Conservation (phyloP, 2,888 invertebrate genomes). For the Dryococelus australis region DNA sequence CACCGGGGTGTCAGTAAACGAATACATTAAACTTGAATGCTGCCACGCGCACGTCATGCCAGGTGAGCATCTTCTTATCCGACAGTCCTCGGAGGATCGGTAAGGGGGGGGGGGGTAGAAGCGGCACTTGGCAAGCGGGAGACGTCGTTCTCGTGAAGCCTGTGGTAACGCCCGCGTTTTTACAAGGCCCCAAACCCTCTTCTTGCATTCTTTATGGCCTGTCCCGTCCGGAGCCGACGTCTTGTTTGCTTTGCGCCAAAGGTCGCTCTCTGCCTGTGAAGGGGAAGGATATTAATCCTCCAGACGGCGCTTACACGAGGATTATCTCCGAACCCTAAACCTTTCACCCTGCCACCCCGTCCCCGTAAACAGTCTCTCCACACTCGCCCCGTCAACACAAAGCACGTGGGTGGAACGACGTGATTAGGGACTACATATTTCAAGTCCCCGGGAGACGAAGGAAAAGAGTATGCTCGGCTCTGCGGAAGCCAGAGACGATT, state of each 20-base stretch:
- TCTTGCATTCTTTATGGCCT: conserved; percentile 9
- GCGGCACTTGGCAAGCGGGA: too few relatives aligned
- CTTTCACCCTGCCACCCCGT: background rate
- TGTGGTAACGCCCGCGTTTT: too few relatives aligned
- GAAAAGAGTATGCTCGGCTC: background rate
- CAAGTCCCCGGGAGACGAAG: background rate
- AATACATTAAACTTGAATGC: too few relatives aligned
- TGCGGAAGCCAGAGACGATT: background rate
- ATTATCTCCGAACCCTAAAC: background rate
- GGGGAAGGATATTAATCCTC: background rate
- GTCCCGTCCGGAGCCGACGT: background rate
- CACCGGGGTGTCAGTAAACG: too few relatives aligned
- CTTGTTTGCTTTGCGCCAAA: background rate
- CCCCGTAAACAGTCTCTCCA: background rate
- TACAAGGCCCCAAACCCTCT: background rate
- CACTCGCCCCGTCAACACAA: background rate
- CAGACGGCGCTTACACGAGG: background rate
- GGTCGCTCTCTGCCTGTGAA: background rate
- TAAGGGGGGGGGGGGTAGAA: too few relatives aligned
- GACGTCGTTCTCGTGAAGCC: too few relatives aligned
- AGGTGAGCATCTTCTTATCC: too few relatives aligned
- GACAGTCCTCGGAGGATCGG: too few relatives aligned
- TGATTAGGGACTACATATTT: background rate
- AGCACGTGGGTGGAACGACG: background rate
- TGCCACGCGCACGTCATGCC: too few relatives aligned